A percentile compares a stretch with the other conserved stretches of the same genome.
These are phyloP conservation scores for Heliconius charithonia DNA, from an alignment of 2,888 invertebrate genomes.

Conservation along the genomic window DNA sequence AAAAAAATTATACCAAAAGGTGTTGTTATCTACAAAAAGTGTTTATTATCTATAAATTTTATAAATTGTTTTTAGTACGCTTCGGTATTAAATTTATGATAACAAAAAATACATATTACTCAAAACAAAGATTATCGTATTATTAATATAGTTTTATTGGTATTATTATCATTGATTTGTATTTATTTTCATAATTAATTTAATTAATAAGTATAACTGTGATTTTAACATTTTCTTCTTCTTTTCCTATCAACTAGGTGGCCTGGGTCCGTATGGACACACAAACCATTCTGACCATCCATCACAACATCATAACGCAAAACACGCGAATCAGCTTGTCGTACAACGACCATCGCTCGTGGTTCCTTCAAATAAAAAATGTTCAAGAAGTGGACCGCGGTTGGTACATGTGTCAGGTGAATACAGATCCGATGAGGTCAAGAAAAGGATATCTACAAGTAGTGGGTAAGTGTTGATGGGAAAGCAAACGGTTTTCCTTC, in stretches of 20 bases:
- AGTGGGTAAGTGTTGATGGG: conserved; percentile 86
- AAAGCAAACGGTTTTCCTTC: background rate
- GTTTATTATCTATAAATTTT: too few species aligned
- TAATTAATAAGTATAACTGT: background rate
- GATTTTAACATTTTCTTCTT: background rate
- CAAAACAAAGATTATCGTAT: too few species aligned
- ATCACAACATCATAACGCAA: conserved; percentile 95
- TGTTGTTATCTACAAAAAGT: background rate
- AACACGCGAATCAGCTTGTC: conserved; percentile 93
- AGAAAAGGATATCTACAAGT: conserved; percentile 95
- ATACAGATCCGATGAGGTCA: conserved; percentile 96
- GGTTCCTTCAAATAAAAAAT: conserved; percentile 94
- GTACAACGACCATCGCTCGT: conserved; percentile 94
- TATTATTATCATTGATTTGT: too few species aligned
- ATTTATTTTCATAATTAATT: background rate
- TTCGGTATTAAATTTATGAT: background rate
- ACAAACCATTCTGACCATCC: conserved; percentile 95
- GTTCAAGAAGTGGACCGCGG: conserved; percentile 94
- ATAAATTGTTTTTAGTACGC: background rate
- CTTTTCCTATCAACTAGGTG: conserved; percentile 83
- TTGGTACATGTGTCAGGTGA: conserved; percentile 97
- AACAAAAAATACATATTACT: too few species aligned
- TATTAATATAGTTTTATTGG: too few species aligned
- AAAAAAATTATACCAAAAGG: background rate
- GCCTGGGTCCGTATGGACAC: conserved; percentile 97